Evolutionary conservation across 1,140 invertebrate species (phyloP), one percentile per base, ranked within the genome.

Genomic region (Orius insidiosus): DNA sequence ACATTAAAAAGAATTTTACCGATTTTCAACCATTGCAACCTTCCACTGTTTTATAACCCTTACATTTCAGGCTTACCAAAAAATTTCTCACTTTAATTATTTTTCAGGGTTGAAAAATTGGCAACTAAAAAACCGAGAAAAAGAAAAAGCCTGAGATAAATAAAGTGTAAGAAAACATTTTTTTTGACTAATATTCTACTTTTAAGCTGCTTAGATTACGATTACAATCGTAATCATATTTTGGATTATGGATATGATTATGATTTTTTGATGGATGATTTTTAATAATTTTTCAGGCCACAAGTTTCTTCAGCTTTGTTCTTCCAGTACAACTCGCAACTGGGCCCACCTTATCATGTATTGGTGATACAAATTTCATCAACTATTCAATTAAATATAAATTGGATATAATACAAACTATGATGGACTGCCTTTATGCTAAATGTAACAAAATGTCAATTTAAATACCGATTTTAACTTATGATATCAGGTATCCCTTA

Each of bases 381-480:
- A 98, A 98, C 60, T 98, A 98, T 62, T 92, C 94, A 0, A 93
- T 99, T 24, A 95, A 96, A 68, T 95, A 96, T 60, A 97, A 98
- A 70, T 64, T 99, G 45, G 96, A 99, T 59, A 82, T 99, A 39
- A 75, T 96, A 42, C 78, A 95, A 60, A 87, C 84, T 53, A 95
- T 98, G 88, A 98, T 98, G 92, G 89, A 98, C 56, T 98, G 94
- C 63, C 66, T 99, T 1, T 97, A 96, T 67, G 94, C 94, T 8
- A 98, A 98, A 68, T 96, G 94, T 75, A 62, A 64, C 24, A 24
- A 3, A 24, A 24, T 24, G 67, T 62, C 41, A 19, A 24, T 24
- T 24, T 24, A 24, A 7, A 24, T 3, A n/a, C n/a, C n/a, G 8
- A 40, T 24, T 43, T 9, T 43, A 41, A 41, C 47, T 41, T 40